Conservation (phyloP, 2,888 invertebrate species). For the Pardosa pseudoannulata region DNA sequence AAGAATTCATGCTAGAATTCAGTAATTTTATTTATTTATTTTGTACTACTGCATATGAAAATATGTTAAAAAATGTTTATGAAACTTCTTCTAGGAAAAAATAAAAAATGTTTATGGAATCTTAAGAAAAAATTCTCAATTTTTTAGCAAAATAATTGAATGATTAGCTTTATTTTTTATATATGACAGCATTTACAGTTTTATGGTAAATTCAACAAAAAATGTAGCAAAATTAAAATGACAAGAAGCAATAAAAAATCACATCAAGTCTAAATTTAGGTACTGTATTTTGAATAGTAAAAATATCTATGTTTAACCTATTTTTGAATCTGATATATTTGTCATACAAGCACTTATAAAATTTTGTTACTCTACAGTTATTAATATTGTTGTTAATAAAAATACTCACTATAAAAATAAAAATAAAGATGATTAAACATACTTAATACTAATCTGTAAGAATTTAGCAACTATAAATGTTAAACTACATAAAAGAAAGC, state of each 20-base stretch:
- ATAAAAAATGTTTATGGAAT: neutral
- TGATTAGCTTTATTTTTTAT: slow-evolving; percentile 67
- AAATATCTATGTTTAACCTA: neutral
- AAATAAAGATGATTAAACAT: neutral
- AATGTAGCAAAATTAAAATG: neutral
- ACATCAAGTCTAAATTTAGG: neutral
- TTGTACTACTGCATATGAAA: too few species aligned
- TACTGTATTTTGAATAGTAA: neutral
- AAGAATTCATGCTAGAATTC: too few species aligned
- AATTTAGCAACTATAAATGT: neutral
- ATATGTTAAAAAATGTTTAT: too few species aligned
- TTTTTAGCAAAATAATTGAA: slow-evolving; percentile 65
- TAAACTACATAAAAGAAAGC: slow-evolving; percentile 3
- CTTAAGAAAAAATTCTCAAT: neutral
- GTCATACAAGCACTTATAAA: neutral
- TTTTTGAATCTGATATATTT: neutral
- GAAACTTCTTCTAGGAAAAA: too few species aligned
- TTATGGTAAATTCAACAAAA: slow-evolving; percentile 28
- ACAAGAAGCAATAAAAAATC: neutral
- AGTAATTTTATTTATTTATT: too few species aligned
- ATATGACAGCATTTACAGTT: slow-evolving; percentile 59
- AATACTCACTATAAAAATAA: neutral
- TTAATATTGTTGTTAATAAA: neutral
- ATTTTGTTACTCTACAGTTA: neutral
- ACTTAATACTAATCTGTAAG: neutral